These are phyloP conservation scores for Manduca sexta DNA, from an alignment of 1,140 invertebrate genomes.

Conservation along the genomic window DNA sequence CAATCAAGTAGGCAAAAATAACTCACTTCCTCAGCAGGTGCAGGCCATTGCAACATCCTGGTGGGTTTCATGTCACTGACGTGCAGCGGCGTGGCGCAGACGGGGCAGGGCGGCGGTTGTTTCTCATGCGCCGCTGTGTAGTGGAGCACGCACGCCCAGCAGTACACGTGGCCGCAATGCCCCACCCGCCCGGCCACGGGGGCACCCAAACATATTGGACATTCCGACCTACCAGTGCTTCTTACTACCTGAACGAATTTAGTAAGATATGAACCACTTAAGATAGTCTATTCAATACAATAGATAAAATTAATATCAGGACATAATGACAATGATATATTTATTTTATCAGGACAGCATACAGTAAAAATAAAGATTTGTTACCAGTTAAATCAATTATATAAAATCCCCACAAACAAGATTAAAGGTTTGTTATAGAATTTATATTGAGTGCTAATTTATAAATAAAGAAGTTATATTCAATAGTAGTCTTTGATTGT, in stretches of 20 bases:
- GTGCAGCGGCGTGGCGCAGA: constrained; percentile 86
- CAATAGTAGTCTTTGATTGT: too few species aligned
- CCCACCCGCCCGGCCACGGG: constrained; percentile 93
- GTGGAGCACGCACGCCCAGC: constrained; percentile 96
- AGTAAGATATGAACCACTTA: neutral
- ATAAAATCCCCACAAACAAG: too few species aligned
- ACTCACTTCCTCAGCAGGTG: constrained; percentile 48
- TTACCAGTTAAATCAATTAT: too few species aligned
- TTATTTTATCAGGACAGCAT: too few species aligned
- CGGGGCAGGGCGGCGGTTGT: constrained; percentile 85
- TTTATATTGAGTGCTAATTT: too few species aligned
- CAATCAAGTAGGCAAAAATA: neutral
- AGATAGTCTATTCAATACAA: neutral
- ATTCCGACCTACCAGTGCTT: constrained; percentile 80
- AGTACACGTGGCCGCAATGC: constrained; percentile 95
- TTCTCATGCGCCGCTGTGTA: constrained; percentile 88
- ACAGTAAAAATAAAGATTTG: too few species aligned
- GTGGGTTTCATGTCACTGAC: constrained; percentile 83
- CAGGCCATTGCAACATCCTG: constrained; percentile 49
- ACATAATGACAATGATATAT: too few species aligned
- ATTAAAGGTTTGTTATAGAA: too few species aligned
- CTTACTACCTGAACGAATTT: constrained; percentile 43
- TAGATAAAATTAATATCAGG: too few species aligned
- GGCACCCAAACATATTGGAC: constrained; percentile 92
- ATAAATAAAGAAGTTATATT: too few species aligned